Evolutionary conservation across 92 coral and sea anemone species (phyloP).

Genomic region (Phymanthus crucifer): DNA sequence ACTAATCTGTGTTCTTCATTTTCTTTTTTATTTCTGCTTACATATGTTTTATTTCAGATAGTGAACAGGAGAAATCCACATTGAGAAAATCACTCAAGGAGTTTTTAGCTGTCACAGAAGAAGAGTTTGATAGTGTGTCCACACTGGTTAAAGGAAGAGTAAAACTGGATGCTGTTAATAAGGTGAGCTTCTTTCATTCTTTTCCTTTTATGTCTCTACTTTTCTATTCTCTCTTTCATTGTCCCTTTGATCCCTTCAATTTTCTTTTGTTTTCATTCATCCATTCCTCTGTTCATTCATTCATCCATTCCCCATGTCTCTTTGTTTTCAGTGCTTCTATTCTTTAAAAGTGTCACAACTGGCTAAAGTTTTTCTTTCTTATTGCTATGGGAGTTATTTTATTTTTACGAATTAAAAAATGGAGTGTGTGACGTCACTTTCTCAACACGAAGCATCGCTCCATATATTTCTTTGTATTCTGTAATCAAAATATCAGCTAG

Average conservation of each 20-base stretch:
- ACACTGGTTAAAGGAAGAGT: slow-evolving; percentile 56
- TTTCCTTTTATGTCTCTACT: too few relatives aligned
- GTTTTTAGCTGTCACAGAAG: slow-evolving; percentile 75
- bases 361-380: too few relatives aligned
- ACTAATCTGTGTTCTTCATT: background rate
- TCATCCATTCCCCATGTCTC: background rate
- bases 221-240: too few relatives aligned
- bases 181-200: slow-evolving; percentile 42
- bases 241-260: background rate
- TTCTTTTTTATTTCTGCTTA: background rate
- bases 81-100: slow-evolving; percentile 42
- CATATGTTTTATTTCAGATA: background rate
- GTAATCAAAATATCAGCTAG: too few relatives aligned
- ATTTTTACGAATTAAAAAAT: too few relatives aligned
- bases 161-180: slow-evolving; percentile 73
- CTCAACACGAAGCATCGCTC: too few relatives aligned
- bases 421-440: too few relatives aligned
- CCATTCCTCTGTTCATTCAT: background rate
- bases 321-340: too few relatives aligned
- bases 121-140: slow-evolving; percentile 78
- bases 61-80: slow-evolving; percentile 11
- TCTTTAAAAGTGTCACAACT: too few relatives aligned
- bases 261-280: background rate
- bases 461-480: too few relatives aligned
- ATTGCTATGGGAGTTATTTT: too few relatives aligned